phyloP scores from a whole-genome alignment of 2,888 invertebrate genomes.

The Aspidiotus rigidus region DNA sequence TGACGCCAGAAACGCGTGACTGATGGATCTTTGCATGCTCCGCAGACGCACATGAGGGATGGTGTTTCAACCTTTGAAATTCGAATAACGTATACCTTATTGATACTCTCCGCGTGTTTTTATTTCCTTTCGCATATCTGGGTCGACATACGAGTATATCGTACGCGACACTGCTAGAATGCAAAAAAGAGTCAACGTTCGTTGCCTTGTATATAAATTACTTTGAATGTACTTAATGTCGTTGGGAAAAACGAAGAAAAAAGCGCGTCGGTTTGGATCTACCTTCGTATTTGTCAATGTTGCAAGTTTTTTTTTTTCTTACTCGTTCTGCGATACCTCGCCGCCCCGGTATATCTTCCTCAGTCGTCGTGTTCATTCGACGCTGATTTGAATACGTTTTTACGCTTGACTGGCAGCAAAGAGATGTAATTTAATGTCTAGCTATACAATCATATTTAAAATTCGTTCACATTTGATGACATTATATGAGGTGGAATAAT shows the following conservation, averaged over 20 bases:
- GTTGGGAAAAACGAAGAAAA: constrained; percentile 1
- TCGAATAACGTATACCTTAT: constrained; percentile 1
- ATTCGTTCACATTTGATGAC: not conserved
- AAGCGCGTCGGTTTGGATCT: not conserved
- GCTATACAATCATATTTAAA: not conserved
- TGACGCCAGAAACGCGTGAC: too few relatives aligned
- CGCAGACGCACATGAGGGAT: too few relatives aligned
- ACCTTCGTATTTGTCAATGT: constrained; percentile 1
- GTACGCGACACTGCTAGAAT: too few relatives aligned
- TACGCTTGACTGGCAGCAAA: not conserved
- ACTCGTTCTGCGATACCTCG: not conserved
- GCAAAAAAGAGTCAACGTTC: too few relatives aligned
- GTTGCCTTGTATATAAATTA: not conserved
- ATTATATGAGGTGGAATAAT: not conserved
- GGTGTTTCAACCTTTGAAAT: not conserved
- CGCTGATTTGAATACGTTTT: not conserved
- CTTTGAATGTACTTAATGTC: constrained; percentile 1
- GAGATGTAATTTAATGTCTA: not conserved
- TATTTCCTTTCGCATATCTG: not conserved
- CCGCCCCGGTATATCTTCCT: too few relatives aligned
- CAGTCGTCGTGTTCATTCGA: too few relatives aligned
- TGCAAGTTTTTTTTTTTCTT: not conserved
- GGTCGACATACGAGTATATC: not conserved
- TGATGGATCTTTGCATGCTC: too few relatives aligned
- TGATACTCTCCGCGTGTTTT: not conserved